Percentiles rank a stretch among this genome's conserved stretches.
Evolutionary conservation across 2,797 vertebrate species (phyloP).

Genomic region (Schizopygopsis malacanthus): DNA sequence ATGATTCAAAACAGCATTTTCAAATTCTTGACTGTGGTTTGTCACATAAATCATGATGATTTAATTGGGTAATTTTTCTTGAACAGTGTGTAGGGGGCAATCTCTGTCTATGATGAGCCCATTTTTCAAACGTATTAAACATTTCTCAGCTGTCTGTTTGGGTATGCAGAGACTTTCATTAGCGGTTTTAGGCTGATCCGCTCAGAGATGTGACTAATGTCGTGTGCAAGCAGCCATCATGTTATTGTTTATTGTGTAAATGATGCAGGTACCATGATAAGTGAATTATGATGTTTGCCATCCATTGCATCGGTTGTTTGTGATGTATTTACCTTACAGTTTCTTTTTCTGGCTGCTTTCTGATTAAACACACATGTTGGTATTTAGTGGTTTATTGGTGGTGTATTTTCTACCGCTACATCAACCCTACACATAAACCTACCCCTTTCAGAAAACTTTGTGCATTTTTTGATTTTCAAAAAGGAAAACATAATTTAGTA

Average conservation of each 20-base stretch:
- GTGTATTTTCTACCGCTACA: neutral
- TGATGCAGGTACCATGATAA: slow-evolving; percentile 34
- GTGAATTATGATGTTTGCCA: slow-evolving; percentile 17
- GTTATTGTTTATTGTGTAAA: slow-evolving; percentile 53
- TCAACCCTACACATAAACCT: neutral
- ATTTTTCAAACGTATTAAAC: slow-evolving; percentile 29
- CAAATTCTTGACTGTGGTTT: neutral
- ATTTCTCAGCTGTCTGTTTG: neutral
- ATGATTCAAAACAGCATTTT: slow-evolving; percentile 3
- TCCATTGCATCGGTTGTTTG: slow-evolving; percentile 12
- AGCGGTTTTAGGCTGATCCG: neutral
- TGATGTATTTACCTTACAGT: neutral
- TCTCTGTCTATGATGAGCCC: neutral
- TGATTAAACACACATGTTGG: neutral
- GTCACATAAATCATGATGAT: slow-evolving; percentile 1
- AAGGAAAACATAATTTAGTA: too few relatives aligned
- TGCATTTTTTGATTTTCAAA: too few relatives aligned
- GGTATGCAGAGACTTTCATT: slow-evolving; percentile 1
- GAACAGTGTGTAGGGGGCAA: neutral
- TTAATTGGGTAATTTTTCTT: neutral
- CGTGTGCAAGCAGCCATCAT: neutral
- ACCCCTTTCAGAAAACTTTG: neutral
- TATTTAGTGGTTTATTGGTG: neutral
- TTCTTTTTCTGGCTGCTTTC: neutral
- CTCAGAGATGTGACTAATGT: neutral